These are phyloP conservation scores for Caenorhabditis japonica DNA, from an alignment of 2,888 invertebrate species.

Conservation along the genomic window DNA sequence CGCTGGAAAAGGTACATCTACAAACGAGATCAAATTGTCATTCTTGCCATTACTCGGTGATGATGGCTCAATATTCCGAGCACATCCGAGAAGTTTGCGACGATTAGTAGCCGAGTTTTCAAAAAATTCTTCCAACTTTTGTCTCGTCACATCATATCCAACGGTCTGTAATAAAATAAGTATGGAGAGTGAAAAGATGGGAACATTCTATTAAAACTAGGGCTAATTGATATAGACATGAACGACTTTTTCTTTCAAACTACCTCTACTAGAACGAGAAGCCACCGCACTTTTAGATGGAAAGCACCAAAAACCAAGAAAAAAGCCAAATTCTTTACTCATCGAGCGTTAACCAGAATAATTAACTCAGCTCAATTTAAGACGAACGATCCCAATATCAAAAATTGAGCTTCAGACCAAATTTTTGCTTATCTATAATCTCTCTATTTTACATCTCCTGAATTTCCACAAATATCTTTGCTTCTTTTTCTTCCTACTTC, in stretches of 20 bases:
- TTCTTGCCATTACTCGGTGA: conserved; percentile 2
- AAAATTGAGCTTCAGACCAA: too few relatives aligned
- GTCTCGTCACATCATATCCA: conserved; percentile 27
- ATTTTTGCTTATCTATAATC: too few relatives aligned
- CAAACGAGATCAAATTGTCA: conserved; percentile 24
- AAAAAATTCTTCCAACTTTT: conserved; percentile 35
- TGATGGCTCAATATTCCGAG: background rate
- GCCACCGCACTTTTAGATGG: too few relatives aligned
- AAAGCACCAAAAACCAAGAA: too few relatives aligned
- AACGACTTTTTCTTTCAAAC: too few relatives aligned
- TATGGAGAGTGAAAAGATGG: background rate
- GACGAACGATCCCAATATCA: too few relatives aligned
- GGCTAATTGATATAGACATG: too few relatives aligned
- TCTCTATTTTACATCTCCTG: background rate
- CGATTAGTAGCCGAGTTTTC: conserved; percentile 7
- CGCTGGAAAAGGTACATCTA: conserved; percentile 13
- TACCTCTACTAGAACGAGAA: too few relatives aligned
- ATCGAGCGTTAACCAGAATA: too few relatives aligned
- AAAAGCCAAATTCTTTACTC: too few relatives aligned
- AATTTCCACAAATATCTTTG: background rate
- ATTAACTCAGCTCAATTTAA: too few relatives aligned
- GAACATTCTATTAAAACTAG: background rate
- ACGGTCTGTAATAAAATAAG: conserved; percentile 19
- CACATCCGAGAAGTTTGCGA: conserved; percentile 20
- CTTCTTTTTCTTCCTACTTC: too few relatives aligned